A percentile compares a stretch with the other conserved stretches of the same genome.
Conservation (phyloP, 1,140 invertebrate genomes). For the Oryzaephilus surinamensis region DNA sequence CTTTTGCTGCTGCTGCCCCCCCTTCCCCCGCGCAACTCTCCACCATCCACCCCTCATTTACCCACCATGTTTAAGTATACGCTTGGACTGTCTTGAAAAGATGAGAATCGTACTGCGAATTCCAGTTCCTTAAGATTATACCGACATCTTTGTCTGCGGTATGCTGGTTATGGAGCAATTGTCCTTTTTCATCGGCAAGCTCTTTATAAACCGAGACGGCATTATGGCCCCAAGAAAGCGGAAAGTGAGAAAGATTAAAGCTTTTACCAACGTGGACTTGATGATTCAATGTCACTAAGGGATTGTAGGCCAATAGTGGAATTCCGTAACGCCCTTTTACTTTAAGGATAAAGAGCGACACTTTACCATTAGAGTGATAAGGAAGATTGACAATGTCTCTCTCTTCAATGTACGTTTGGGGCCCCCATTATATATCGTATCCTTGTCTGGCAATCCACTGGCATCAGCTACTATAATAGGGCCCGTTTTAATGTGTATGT, state of each 20-base stretch:
- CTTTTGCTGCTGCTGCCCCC: conserved; percentile 10
- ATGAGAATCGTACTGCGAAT: conserved; percentile 33
- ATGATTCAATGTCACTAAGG: conserved; percentile 17
- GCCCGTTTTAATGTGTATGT: conserved; percentile 31
- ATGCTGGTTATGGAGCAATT: background rate
- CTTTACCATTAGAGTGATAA: conserved; percentile 29
- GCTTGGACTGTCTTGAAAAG: conserved; percentile 33
- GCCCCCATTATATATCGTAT: conserved; percentile 22
- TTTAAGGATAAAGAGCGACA: conserved; percentile 35
- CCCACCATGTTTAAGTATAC: conserved; percentile 23
- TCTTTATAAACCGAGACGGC: conserved; percentile 22
- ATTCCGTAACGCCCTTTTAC: conserved; percentile 28
- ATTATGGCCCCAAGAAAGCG: conserved; percentile 18
- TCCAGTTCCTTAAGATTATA: conserved; percentile 31
- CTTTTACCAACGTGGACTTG: conserved; percentile 29
- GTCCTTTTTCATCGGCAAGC: conserved; percentile 11
- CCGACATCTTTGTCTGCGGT: conserved; percentile 15
- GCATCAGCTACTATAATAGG: conserved; percentile 34
- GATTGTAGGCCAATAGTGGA: conserved; percentile 17
- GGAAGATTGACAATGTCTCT: conserved; percentile 18
- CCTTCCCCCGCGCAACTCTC: background rate
- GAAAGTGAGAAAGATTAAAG: conserved; percentile 24
- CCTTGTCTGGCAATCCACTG: too few relatives aligned
- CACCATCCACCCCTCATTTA: background rate
- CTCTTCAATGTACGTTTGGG: conserved; percentile 9